phyloP scores from a whole-genome alignment of 2,797 vertebrate species.

The Crocidura indochinensis region DNA sequence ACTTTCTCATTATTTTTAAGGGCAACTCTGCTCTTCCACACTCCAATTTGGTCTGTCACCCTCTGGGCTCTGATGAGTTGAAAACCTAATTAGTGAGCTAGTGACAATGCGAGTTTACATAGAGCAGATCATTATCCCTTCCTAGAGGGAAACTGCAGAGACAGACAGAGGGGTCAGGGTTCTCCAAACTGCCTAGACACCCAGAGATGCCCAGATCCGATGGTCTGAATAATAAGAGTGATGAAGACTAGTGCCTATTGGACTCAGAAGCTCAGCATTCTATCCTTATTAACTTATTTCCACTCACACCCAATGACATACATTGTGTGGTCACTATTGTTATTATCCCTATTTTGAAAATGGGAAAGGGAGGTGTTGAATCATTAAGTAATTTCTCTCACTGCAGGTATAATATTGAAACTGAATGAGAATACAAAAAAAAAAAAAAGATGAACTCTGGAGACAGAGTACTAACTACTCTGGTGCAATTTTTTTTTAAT shows the following conservation, averaged over 20 bases:
- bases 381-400: conserved; percentile 28
- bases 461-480: not conserved
- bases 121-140: conserved; percentile 74
- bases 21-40: conserved; percentile 54
- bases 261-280: conserved; percentile 58
- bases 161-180: conserved; percentile 45
- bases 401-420: conserved; percentile 46
- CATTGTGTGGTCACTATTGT: conserved; percentile 15
- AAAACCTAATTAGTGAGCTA: conserved; percentile 78
- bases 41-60: conserved; percentile 74
- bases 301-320: conserved; percentile 14
- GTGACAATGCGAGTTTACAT: conserved; percentile 68
- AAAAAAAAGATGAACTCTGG: not conserved
- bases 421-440: conserved; percentile 38
- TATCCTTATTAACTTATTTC: conserved; percentile 59
- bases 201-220: conserved; percentile 57
- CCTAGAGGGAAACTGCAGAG: conserved; percentile 48
- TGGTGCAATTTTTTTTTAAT: not conserved
- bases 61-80: conserved; percentile 73
- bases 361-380: conserved; percentile 40
- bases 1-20: conserved; percentile 75
- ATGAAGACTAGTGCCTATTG: conserved; percentile 42
- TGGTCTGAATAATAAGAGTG: conserved; percentile 42
- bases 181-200: conserved; percentile 64
- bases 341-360: conserved; percentile 57